A percentile compares a stretch with the other conserved stretches of the same genome.
Conservation (phyloP, 2,888 invertebrate species). For the Caenorhabditis japonica region DNA sequence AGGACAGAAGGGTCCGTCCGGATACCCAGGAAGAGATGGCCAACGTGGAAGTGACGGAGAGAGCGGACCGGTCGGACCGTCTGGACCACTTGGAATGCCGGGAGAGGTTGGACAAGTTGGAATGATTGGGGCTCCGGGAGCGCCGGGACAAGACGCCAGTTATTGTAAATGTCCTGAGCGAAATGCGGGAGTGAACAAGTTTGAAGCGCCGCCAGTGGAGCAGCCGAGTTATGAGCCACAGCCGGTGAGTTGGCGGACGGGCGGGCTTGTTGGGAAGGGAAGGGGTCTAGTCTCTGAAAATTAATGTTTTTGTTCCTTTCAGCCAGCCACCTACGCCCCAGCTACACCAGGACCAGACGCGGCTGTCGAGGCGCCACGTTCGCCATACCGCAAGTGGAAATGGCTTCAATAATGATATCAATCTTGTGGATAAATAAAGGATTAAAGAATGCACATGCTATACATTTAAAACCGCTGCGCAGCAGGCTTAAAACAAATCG, state of each 20-base stretch:
- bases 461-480: too few relatives aligned
- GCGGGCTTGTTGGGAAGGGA: too few relatives aligned
- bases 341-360: constrained; percentile 52
- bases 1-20: constrained; percentile 69
- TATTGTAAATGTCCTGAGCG: constrained; percentile 69
- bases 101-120: constrained; percentile 68
- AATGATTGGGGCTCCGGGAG: constrained; percentile 64
- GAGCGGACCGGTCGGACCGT: constrained; percentile 66
- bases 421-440: too few relatives aligned
- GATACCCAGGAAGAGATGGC: constrained; percentile 69
- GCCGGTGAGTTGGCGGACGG: constrained; percentile 53
- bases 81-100: constrained; percentile 66
- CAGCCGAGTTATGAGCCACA: constrained; percentile 62
- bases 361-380: constrained; percentile 58
- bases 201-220: constrained; percentile 48
- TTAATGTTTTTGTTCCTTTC: constrained; percentile 13
- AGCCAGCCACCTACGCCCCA: constrained; percentile 50
- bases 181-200: constrained; percentile 61
- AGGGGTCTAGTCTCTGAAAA: background rate
- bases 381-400: constrained; percentile 67
- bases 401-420: constrained; percentile 53
- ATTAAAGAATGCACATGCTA: too few relatives aligned
- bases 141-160: constrained; percentile 59
- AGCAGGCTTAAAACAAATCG: too few relatives aligned
- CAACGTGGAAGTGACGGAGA: constrained; percentile 64